These are phyloP conservation scores for Drosophila saltans DNA, from an alignment of 1,140 invertebrate species.

Conservation along the genomic window DNA sequence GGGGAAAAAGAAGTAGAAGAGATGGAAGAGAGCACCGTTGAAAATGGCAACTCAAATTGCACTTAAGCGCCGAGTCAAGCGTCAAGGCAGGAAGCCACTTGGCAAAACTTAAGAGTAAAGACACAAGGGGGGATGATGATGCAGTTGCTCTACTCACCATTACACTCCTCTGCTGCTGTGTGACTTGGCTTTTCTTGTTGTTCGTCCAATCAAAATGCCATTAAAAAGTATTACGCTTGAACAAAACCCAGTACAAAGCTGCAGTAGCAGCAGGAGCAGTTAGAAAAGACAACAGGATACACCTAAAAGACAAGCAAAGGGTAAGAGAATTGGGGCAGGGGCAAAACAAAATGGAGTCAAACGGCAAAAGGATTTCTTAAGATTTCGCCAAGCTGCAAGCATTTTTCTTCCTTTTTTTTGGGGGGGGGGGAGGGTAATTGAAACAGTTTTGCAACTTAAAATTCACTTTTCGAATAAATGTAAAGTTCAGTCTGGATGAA, in stretches of 20 bases:
- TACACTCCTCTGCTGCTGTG: conserved; percentile 25
- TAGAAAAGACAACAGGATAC: conserved; percentile 38
- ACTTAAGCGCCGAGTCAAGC: conserved; percentile 79
- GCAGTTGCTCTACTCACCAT: conserved; percentile 27
- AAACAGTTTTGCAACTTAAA: conserved; percentile 56
- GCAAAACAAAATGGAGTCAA: conserved; percentile 10
- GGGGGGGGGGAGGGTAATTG: conserved; percentile 37
- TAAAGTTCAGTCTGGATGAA: background rate
- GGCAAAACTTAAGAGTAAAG: conserved; percentile 58
- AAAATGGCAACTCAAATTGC: conserved; percentile 80
- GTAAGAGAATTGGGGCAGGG: background rate
- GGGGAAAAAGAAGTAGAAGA: too few species aligned
- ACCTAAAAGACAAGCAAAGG: conserved; percentile 16
- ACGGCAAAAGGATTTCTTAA: conserved; percentile 15
- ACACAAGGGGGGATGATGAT: conserved; percentile 33
- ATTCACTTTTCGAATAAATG: conserved; percentile 37
- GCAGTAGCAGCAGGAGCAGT: conserved; percentile 66
- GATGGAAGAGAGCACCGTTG: conserved; percentile 28
- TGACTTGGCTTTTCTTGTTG: conserved; percentile 40
- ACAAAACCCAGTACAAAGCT: conserved; percentile 77
- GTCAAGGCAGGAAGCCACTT: conserved; percentile 76
- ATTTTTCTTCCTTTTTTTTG: background rate
- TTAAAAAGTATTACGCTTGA: conserved; percentile 82
- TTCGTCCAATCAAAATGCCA: conserved; percentile 82
- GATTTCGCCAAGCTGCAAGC: conserved; percentile 31